Evolutionary conservation across 2,113 vertebrate genomes (phyloP), one percentile per base, ranked within the genome.

Genomic region (Marmota flaviventris): DNA sequence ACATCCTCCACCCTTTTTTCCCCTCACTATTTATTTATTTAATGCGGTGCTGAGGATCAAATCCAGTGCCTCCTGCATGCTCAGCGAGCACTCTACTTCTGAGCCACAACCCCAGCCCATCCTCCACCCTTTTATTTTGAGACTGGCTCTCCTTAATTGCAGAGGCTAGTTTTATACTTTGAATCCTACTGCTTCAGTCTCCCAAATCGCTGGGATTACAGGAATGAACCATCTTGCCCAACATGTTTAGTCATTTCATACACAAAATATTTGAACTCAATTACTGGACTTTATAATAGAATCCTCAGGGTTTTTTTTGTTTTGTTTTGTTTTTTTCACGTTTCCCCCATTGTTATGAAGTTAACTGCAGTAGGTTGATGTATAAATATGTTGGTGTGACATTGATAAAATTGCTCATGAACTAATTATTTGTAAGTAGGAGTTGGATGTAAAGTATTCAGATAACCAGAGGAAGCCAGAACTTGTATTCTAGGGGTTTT

Each of bases 401-500:
- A 27, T 17, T 91, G 78, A 61, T 75, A 72, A 51, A 67, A 86
- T 56, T 91, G 79, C 14, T 48, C 20, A 39, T 76, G 73, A 91
- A 82, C 84, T 84, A 86, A 89, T 88, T 91, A 70, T 3, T 69
- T 86, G 11, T 67, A 85, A 51, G 12, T 70, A 83, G 67, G 53
- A 8, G 37, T 20, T 90, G 48, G 29, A 29, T 20, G 42, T 93
- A 58, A 96, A n/a, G 32, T 92, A 93, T 87, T 95, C 42, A 77
- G 39, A 89, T 95, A 94, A 69, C 56, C 84, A 63, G 34, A n/a
- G 16, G 82, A 75, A 63, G 29, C 18, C n/a, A 89, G 58, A 88
- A 94, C 18, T 94, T 97, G 53, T 16, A 93, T 94, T 95, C 67
- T 27, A 53, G 18, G 18, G 78, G 53, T 22, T 89, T 93, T 83